Conservation (phyloP, 2,113 vertebrate species). For the Silurus asotus region DNA sequence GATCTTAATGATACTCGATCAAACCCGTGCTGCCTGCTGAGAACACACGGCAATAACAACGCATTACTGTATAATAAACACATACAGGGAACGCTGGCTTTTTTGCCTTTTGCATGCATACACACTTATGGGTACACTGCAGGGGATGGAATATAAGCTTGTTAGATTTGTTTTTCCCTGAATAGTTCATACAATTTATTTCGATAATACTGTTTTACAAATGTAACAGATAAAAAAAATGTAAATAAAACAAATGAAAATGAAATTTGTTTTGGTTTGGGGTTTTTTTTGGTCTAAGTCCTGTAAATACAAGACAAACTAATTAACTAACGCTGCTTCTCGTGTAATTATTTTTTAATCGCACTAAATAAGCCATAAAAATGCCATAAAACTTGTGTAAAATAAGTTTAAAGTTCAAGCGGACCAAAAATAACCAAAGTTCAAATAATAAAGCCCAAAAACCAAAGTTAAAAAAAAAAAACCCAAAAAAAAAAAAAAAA, state of each 20-base stretch:
- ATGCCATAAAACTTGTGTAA: no score
- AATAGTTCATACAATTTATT: neutral
- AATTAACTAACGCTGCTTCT: neutral
- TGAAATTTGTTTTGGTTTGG: neutral
- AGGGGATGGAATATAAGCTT: neutral
- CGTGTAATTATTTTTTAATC: neutral
- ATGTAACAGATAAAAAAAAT: no score
- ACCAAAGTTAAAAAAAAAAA: neutral
- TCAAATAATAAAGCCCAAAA: neutral
- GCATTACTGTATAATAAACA: neutral
- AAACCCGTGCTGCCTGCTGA: slow-evolving; percentile 5
- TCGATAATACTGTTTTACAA: neutral
- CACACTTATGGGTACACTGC: neutral
- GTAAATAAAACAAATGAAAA: no score
- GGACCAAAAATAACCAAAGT: no score
- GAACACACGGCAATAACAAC: neutral
- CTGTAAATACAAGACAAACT: no score
- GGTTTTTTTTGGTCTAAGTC: neutral
- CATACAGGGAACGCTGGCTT: neutral
- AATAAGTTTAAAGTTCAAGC: neutral
- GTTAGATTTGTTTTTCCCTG: neutral
- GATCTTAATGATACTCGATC: slow-evolving; percentile 36
- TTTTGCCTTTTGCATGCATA: neutral
- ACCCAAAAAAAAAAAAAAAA: neutral
- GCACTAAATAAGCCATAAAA: neutral